These are phyloP conservation scores for Pachyramphus minor DNA, from an alignment of 2,113 vertebrate genomes.

Conservation along the genomic window DNA sequence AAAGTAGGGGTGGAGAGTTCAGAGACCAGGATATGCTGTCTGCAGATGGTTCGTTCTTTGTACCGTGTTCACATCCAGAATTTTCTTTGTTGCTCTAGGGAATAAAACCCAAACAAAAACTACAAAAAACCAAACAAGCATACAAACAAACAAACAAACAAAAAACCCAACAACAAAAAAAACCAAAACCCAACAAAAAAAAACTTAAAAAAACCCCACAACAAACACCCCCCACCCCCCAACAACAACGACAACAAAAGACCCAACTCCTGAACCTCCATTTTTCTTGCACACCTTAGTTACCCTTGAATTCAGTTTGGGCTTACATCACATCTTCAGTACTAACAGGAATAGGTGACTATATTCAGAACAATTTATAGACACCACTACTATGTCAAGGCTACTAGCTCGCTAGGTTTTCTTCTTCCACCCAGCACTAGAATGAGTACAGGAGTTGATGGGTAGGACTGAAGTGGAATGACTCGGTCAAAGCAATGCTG, in stretches of 20 bases:
- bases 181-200: neutral
- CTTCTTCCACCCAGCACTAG: neutral
- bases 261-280: accelerated
- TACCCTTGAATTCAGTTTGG: neutral
- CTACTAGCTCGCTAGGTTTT: neutral
- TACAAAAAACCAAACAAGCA: no score
- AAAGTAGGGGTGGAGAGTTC: accelerated
- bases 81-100: neutral
- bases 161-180: no score
- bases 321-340: neutral
- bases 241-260: no score
- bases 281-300: neutral
- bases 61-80: neutral
- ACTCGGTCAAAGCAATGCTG: neutral
- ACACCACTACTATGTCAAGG: neutral
- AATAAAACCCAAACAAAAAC: neutral
- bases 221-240: no score
- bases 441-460: neutral
- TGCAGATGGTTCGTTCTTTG: neutral
- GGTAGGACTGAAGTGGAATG: neutral
- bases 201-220: neutral
- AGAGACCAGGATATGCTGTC: neutral
- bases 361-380: neutral
- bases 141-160: no score
- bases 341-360: neutral